phyloP scores from a whole-genome alignment of 2,113 vertebrate species.

The Otis tarda region DNA sequence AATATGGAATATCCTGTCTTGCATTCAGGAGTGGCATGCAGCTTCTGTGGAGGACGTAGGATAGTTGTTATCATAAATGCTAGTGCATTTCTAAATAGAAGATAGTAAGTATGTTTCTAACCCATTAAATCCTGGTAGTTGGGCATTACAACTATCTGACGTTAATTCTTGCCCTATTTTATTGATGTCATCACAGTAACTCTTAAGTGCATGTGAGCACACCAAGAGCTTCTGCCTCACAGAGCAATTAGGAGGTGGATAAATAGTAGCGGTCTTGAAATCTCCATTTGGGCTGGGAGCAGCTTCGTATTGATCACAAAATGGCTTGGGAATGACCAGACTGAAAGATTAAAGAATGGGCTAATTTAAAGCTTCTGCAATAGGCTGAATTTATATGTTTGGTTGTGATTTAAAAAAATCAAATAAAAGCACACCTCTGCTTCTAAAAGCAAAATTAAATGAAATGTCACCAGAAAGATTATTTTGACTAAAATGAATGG shows the following conservation, averaged over 20 bases:
- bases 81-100: background rate
- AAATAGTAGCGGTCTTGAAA: background rate
- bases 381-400: background rate
- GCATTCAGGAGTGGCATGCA: background rate
- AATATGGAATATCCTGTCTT: accelerated
- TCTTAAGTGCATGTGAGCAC: background rate
- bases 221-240: background rate
- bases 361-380: background rate
- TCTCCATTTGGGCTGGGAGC: background rate
- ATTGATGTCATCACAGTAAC: background rate
- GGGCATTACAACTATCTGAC: background rate
- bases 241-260: background rate
- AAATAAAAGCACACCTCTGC: background rate
- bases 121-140: background rate
- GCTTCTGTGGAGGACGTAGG: background rate
- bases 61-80: background rate
- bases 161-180: background rate
- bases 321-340: background rate
- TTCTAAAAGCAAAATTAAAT: background rate
- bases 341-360: background rate
- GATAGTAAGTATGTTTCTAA: background rate
- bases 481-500: background rate
- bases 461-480: background rate
- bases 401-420: background rate
- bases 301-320: background rate